Conservation (phyloP, 2,888 invertebrate genomes). For the Agrotis segetum region DNA sequence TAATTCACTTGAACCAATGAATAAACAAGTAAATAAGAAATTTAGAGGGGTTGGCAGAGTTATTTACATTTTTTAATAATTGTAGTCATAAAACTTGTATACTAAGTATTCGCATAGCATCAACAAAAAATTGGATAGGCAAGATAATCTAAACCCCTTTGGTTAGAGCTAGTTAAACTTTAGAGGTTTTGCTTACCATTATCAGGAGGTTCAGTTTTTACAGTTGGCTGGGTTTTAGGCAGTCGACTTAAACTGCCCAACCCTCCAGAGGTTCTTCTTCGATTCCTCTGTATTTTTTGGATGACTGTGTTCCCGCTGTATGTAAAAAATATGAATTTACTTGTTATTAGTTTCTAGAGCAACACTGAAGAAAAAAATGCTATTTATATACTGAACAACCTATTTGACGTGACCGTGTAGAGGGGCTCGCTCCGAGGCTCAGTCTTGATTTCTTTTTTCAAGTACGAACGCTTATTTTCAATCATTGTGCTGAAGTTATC, state of each 20-base stretch:
- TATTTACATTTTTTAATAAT: too few relatives aligned
- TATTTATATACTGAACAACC: constrained; percentile 70
- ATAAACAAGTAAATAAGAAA: too few relatives aligned
- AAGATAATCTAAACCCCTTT: neutral
- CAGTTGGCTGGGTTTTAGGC: constrained; percentile 71
- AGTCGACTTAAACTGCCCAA: constrained; percentile 81
- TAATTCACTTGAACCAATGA: neutral
- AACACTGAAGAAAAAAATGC: neutral
- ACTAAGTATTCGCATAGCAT: too few relatives aligned
- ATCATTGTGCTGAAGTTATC: constrained; percentile 79
- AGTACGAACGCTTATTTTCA: constrained; percentile 78
- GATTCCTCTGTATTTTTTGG: constrained; percentile 81
- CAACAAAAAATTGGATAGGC: too few relatives aligned
- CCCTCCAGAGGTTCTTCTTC: constrained; percentile 75
- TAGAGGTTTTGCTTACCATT: constrained; percentile 66
- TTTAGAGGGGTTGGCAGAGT: too few relatives aligned
- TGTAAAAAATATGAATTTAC: constrained; percentile 8
- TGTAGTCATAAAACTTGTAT: too few relatives aligned
- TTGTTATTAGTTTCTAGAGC: constrained; percentile 16
- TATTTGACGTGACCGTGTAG: constrained; percentile 84
- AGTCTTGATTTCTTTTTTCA: constrained; percentile 79
- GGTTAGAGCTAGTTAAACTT: neutral
- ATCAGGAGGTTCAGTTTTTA: constrained; percentile 73
- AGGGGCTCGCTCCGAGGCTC: constrained; percentile 78
- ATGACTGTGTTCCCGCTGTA: constrained; percentile 82